Base-by-base conservation (phyloP, 2,113 vertebrate species). In the Ammodytes marinus region DNA sequence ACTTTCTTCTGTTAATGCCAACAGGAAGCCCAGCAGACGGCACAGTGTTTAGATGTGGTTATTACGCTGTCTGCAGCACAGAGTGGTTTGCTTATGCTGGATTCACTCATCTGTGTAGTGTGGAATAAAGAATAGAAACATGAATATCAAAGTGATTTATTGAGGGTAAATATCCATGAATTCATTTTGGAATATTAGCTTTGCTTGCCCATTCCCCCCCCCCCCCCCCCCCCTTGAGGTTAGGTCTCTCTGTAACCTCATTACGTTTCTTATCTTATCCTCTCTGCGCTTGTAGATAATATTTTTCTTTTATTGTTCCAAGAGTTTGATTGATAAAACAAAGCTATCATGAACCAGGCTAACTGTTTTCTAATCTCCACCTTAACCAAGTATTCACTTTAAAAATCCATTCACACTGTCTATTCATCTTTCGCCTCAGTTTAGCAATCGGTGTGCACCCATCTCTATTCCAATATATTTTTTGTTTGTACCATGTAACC, bases 31-130 rank as follows among this genome's bases (percentile, higher is more conserved):
- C 59, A 69, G 58, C 55, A 39, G 50, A 74, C 54, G 59, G 63
- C 69, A 42, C 55, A 9, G 10, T 53, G 55, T 61, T 46, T 49
- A 74, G 69, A 69, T 68, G 61, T 72, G 74, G 60, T 67, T 27
- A 53, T 66, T 68, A 68, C 42, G 6, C 52, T 49, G 82, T 73
- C 64, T 69, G 50, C 17, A 46, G 60, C 59, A n/a, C 57, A 61
- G 6, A 79, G 53, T 19, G 43, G 17, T 19, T 42, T 70, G 60
- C 50, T 49, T 50, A 4, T 50, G 35, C 45, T 67, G 58, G n/a
- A 43, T 72, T 52, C 54, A 60, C 63, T 66, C 5, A 4, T 17
- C 59, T 55, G 15, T 40, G 52, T 43, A 12, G 43, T 0, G 9
- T 11, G 8, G 43, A 65, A 65, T 57, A 19, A 67, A 60, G 61